Percentiles rank a stretch among this genome's conserved stretches.
Conservation (phyloP, 2,113 vertebrate genomes). For the Toxotes chatareus region DNA sequence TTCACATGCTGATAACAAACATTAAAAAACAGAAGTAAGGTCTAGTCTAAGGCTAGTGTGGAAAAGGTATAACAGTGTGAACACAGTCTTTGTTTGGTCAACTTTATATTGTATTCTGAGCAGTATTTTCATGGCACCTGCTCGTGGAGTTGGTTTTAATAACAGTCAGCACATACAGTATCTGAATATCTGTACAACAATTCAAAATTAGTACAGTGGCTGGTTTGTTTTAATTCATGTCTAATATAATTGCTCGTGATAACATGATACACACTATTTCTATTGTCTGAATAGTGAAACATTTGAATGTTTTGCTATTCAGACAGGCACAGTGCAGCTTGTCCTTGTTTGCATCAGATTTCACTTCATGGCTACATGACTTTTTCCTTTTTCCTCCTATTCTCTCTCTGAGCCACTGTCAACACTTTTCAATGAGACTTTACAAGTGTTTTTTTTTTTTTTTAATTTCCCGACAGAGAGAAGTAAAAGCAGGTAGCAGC, state of each 20-base stretch:
- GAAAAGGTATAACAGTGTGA: neutral
- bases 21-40: neutral
- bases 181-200: neutral
- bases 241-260: neutral
- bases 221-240: neutral
- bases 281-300: conserved; percentile 17
- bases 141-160: neutral
- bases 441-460: too few relatives aligned
- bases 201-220: neutral
- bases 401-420: neutral
- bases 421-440: neutral
- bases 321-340: neutral
- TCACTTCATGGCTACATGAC: neutral
- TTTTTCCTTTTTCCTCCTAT: conserved; percentile 56
- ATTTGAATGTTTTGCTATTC: conserved; percentile 49
- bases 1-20: neutral
- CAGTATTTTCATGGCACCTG: neutral
- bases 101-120: neutral
- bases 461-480: neutral
- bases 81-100: neutral
- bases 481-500: neutral
- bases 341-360: conserved; percentile 47
- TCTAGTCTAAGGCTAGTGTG: neutral
- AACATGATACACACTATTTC: conserved; percentile 6
- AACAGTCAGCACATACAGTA: neutral